phyloP scores from a whole-genome alignment of 2,888 invertebrate species.

The Mesorhabditis spiculigera region DNA sequence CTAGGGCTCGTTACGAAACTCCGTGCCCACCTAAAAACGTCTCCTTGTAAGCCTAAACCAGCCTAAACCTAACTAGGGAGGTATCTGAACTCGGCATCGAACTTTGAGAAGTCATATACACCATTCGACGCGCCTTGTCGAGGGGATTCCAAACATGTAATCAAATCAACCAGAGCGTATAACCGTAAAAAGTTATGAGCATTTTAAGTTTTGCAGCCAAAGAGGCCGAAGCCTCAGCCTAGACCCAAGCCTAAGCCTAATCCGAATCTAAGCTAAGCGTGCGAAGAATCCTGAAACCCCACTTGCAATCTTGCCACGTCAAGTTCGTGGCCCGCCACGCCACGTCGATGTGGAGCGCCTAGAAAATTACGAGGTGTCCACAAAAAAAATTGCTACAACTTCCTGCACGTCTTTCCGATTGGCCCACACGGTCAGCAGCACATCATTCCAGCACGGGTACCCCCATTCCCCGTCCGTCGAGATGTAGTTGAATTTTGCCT shows the following conservation, averaged over 20 bases:
- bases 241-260: not conserved
- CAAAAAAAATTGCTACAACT: not conserved
- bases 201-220: too few relatives aligned
- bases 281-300: not conserved
- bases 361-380: not conserved
- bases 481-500: constrained; percentile 39
- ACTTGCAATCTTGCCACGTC: constrained; percentile 33
- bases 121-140: too few relatives aligned
- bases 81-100: too few relatives aligned
- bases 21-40: too few relatives aligned
- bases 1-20: too few relatives aligned
- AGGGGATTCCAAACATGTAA: too few relatives aligned
- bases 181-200: too few relatives aligned
- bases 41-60: too few relatives aligned
- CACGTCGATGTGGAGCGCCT: constrained; percentile 21
- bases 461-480: constrained; percentile 40
- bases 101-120: too few relatives aligned
- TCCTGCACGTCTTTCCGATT: constrained; percentile 35
- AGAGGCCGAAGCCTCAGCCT: too few relatives aligned
- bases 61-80: too few relatives aligned
- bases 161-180: too few relatives aligned
- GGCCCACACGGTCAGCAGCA: constrained; percentile 38
- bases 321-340: constrained; percentile 17
- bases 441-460: constrained; percentile 44
- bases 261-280: not conserved